Evolutionary conservation across 2,797 vertebrate species (phyloP), one percentile per base, ranked within the genome.

Genomic region (Microchirus variegatus): DNA sequence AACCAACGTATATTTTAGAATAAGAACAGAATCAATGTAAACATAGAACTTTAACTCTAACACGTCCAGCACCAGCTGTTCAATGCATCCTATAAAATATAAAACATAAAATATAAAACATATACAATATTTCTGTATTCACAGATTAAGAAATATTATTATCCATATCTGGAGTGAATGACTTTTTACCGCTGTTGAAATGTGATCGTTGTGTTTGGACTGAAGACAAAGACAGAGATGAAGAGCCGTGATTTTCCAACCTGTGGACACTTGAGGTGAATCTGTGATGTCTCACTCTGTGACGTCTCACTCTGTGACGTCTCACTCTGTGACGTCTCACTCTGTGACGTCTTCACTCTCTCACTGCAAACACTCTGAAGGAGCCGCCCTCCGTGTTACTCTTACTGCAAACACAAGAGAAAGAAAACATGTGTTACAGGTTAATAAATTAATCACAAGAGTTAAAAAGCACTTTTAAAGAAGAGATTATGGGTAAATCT

Each of bases 351-450:
- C 4, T 47, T 93, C 89, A 94, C 85, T 89, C 82, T 74, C 90
- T 90, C 64, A 93, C 92, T 3, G 87, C 54, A 36, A 94, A 94
- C 62, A 93, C 68, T 44, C 92, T 87, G 84, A 94, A 94, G 1
- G 93, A 91, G 42, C 76, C 87, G n/a, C 93, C 93, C 7, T 93
- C 91, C 44, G 67, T 63, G 76, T 86, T 89, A 79, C 86, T 89
- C 82, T 90, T 90, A 82, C 93, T 94, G 85, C 17, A 85, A 86
- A 83, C n/a, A 77, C 16, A 70, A 2, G 31, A 54, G 0, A 75
- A n/a, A 65, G 38, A 70, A 72, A 77, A 36, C 22, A n/a, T 3
- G n/a, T 31, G 41, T 78, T 61, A 59, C 6, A 19, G 42, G n/a
- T n/a, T n/a, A 22, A 22, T 22, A 22, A 22, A 22, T 3, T 22